phyloP scores from a whole-genome alignment of 2,797 vertebrate species.

The Cygnus olor region DNA sequence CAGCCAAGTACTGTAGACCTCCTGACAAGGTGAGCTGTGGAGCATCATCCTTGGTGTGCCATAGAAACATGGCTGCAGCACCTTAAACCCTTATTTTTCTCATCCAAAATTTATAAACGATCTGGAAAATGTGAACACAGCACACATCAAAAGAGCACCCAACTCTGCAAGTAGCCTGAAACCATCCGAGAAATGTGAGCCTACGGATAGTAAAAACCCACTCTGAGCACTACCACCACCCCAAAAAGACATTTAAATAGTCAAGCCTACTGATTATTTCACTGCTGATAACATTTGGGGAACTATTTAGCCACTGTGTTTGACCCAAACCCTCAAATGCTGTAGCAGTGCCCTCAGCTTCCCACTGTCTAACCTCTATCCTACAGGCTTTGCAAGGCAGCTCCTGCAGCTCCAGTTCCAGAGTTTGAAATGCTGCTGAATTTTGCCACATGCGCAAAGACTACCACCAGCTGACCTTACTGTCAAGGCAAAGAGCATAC shows the following conservation, averaged over 20 bases:
- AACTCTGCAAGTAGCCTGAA: neutral
- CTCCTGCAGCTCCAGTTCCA: accelerated
- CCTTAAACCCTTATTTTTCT: neutral
- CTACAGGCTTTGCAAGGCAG: neutral
- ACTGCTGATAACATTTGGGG: neutral
- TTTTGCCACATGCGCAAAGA: neutral
- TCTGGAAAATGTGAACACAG: neutral
- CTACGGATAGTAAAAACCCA: neutral
- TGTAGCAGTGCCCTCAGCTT: neutral
- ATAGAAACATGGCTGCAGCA: neutral
- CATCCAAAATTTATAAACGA: neutral
- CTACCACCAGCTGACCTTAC: neutral
- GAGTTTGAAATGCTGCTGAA: neutral
- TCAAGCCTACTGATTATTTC: neutral
- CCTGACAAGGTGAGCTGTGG: neutral
- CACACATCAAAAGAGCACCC: neutral
- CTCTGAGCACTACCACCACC: neutral
- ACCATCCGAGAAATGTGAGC: neutral
- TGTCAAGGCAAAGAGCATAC: neutral
- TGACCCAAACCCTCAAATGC: neutral
- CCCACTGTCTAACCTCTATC: neutral
- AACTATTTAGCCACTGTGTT: neutral
- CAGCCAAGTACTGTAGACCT: neutral
- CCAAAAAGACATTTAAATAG: accelerated
- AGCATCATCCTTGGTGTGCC: neutral